phyloP scores from a whole-genome alignment of 2,888 invertebrate genomes.

The Anagyrus pseudococci region DNA sequence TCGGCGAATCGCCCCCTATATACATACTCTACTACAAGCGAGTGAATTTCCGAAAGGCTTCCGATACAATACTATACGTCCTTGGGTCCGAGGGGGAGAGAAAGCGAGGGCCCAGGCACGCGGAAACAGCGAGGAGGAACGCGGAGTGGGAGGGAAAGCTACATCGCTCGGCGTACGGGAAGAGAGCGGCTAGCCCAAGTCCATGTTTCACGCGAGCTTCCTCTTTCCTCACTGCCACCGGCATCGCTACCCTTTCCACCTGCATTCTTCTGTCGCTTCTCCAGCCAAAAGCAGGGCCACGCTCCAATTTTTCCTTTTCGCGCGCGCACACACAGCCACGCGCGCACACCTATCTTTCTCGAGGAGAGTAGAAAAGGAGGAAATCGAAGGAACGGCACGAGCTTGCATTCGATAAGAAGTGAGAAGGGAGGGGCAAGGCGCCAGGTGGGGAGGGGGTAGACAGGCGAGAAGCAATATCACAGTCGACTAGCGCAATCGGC shows the following conservation, averaged over 20 bases:
- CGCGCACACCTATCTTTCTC: no score
- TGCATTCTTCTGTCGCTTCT: neutral
- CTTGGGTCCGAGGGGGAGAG: neutral
- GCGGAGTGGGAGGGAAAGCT: neutral
- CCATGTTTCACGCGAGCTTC: constrained; percentile 22
- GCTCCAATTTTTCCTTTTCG: constrained; percentile 7
- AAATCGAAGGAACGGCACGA: neutral
- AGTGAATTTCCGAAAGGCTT: constrained; percentile 19
- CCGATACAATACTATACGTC: neutral
- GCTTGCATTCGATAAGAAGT: no score
- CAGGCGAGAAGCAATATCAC: constrained; percentile 52
- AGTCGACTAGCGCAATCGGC: constrained; percentile 54
- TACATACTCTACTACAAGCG: constrained; percentile 9
- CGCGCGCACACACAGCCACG: neutral
- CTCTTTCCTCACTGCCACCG: neutral
- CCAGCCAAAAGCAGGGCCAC: no score
- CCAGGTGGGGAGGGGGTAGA: constrained; percentile 3
- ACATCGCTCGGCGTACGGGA: neutral
- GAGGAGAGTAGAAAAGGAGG: neutral
- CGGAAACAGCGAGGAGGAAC: constrained; percentile 4
- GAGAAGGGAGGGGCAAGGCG: no score
- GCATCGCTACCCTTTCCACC: neutral
- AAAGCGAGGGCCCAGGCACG: neutral
- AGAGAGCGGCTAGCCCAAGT: neutral
- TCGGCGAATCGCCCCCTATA: neutral